Conservation (phyloP, 2,888 invertebrate species). For the Crematogaster levior region DNA sequence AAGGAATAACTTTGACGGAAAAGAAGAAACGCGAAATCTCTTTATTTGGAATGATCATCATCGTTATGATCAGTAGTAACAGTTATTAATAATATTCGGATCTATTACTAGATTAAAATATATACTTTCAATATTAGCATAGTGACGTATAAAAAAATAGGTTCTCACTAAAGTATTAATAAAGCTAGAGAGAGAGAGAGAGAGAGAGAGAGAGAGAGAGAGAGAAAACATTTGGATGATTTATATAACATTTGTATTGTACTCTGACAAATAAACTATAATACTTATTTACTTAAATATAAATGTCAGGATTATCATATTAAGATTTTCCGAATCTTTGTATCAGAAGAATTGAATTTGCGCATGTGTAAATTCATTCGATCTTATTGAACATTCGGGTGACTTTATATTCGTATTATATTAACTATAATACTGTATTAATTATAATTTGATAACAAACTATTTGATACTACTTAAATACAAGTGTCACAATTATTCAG, state of each 20-base stretch:
- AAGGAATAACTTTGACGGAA: constrained; percentile 16
- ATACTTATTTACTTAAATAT: background rate
- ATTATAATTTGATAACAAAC: too few relatives aligned
- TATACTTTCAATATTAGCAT: background rate
- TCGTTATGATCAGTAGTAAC: background rate
- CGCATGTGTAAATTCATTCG: too few relatives aligned
- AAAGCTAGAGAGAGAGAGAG: too few relatives aligned
- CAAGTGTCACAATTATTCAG: too few relatives aligned
- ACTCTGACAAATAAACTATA: too few relatives aligned
- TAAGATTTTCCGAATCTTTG: background rate
- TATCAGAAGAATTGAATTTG: background rate
- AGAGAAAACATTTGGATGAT: too few relatives aligned
- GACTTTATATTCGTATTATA: too few relatives aligned
- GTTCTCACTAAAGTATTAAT: background rate
- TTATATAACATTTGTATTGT: background rate
- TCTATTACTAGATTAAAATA: background rate
- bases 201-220: too few relatives aligned
- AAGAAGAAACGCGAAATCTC: background rate
- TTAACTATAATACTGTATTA: too few relatives aligned
- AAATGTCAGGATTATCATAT: background rate
- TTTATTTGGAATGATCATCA: background rate
- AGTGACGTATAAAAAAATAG: background rate
- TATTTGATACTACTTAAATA: too few relatives aligned
- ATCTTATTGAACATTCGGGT: too few relatives aligned
- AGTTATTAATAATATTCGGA: background rate